These are phyloP conservation scores for Exaiptasia diaphana DNA, from an alignment of 64 coral and sea anemone species.

Conservation along the genomic window DNA sequence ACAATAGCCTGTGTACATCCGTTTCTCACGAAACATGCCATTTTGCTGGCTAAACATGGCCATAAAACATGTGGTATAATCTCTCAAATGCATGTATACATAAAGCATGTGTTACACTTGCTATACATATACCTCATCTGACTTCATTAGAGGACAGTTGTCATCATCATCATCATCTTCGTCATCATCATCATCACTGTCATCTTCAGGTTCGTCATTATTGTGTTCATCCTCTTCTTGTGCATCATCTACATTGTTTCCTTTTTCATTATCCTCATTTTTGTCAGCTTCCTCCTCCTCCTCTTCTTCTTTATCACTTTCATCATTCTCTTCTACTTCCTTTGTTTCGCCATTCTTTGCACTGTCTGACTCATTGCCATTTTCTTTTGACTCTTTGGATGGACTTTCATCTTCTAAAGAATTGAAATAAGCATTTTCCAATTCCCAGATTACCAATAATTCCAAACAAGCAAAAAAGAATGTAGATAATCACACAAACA, in stretches of 20 bases:
- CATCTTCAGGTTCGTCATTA: conserved; percentile 42
- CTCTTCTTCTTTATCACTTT: not conserved
- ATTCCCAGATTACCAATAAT: not conserved
- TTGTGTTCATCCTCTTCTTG: not conserved
- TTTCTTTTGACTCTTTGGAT: not conserved
- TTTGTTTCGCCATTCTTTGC: conserved; percentile 9
- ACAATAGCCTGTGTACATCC: too few relatives aligned
- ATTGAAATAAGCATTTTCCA: not conserved
- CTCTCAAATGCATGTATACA: too few relatives aligned
- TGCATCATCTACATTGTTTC: not conserved
- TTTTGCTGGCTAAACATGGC: too few relatives aligned
- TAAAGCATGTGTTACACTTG: too few relatives aligned
- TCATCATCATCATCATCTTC: conserved; percentile 47
- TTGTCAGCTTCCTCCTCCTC: not conserved
- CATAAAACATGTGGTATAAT: too few relatives aligned
- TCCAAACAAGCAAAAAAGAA: not conserved
- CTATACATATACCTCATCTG: conserved; percentile 55
- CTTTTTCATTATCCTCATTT: not conserved
- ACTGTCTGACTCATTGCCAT: not conserved
- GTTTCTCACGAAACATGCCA: too few relatives aligned
- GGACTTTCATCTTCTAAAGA: not conserved
- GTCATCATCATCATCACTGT: conserved; percentile 34
- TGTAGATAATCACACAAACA: not conserved
- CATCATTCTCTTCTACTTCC: not conserved
- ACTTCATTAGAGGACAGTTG: conserved; percentile 13